Evolutionary conservation across 64 coral and sea anemone species (phyloP).

Genomic region (Cladopsammia gracilis): DNA sequence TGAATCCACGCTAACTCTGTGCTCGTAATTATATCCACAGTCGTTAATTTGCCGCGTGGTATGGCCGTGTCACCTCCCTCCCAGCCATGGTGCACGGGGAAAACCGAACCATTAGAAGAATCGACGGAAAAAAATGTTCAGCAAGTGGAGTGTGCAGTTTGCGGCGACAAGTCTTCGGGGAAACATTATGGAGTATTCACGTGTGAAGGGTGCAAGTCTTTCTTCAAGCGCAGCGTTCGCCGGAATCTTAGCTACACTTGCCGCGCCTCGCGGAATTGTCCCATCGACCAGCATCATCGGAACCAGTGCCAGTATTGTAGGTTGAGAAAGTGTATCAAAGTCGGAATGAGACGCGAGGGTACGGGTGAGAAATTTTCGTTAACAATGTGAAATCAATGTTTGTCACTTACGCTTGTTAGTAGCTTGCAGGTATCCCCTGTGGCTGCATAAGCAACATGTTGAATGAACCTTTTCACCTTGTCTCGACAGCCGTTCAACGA

Average conservation of each 20-base stretch:
- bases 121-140: slow-evolving; percentile 66
- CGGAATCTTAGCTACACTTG: slow-evolving; percentile 90
- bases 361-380: slow-evolving; percentile 64
- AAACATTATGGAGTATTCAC: slow-evolving; percentile 97
- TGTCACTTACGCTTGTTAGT: slow-evolving; percentile 6
- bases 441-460: slow-evolving; percentile 80
- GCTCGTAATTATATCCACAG: slow-evolving; percentile 80
- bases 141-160: slow-evolving; percentile 89
- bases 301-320: slow-evolving; percentile 95
- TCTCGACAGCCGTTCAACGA: slow-evolving; percentile 98
- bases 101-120: slow-evolving; percentile 67
- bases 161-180: slow-evolving; percentile 89
- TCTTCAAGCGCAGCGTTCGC: slow-evolving; percentile 95
- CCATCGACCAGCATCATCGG: slow-evolving; percentile 87
- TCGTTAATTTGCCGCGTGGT: slow-evolving; percentile 65
- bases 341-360: slow-evolving; percentile 96
- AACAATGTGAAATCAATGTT: slow-evolving; percentile 30
- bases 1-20: slow-evolving; percentile 73
- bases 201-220: slow-evolving; percentile 93
- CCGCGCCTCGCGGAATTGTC: slow-evolving; percentile 84
- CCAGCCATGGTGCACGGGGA: slow-evolving; percentile 57
- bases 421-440: slow-evolving; percentile 18
- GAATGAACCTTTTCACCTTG: slow-evolving; percentile 99
- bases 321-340: slow-evolving; percentile 90
- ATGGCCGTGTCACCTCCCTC: slow-evolving; percentile 53